These are phyloP conservation scores for Diorhabda elongata DNA, from an alignment of 1,140 invertebrate species.

Conservation along the genomic window DNA sequence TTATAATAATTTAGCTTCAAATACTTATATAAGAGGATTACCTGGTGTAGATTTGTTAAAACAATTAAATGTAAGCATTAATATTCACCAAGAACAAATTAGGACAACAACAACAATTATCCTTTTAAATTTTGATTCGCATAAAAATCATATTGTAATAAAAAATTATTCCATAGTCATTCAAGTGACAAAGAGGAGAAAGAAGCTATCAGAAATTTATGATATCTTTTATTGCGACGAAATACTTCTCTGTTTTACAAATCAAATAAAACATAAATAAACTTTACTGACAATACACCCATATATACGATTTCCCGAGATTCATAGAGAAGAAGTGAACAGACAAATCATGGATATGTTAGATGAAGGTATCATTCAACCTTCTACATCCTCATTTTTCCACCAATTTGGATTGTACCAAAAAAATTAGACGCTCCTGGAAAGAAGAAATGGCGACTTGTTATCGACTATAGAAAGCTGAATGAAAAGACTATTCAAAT, in stretches of 20 bases:
- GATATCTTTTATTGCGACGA: slow-evolving; percentile 17
- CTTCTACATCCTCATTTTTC: too few relatives aligned
- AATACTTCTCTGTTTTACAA: slow-evolving; percentile 25
- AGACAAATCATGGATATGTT: too few relatives aligned
- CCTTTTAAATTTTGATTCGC: not conserved
- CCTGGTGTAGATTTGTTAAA: slow-evolving; percentile 8
- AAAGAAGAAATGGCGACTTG: too few relatives aligned
- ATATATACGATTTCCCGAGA: slow-evolving; percentile 36
- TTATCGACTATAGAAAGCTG: too few relatives aligned
- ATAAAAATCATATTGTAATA: too few relatives aligned
- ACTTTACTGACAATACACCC: slow-evolving; percentile 32
- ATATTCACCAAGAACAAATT: slow-evolving; percentile 13
- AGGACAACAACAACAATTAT: not conserved
- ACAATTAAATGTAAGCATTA: not conserved
- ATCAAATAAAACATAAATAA: slow-evolving; percentile 36
- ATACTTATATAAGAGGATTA: slow-evolving; percentile 24
- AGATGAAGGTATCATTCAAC: too few relatives aligned
- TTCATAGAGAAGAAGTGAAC: slow-evolving; percentile 7
- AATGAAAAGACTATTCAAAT: too few relatives aligned
- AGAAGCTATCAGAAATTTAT: slow-evolving; percentile 14
- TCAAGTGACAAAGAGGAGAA: too few relatives aligned
- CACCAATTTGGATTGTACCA: too few relatives aligned
- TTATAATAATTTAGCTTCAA: slow-evolving; percentile 21
- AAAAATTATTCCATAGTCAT: too few relatives aligned
- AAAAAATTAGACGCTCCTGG: too few relatives aligned